Percentiles rank a stretch among this genome's conserved stretches.
These are phyloP conservation scores for Empis livida DNA, from an alignment of 2,888 invertebrate species.

Conservation along the genomic window DNA sequence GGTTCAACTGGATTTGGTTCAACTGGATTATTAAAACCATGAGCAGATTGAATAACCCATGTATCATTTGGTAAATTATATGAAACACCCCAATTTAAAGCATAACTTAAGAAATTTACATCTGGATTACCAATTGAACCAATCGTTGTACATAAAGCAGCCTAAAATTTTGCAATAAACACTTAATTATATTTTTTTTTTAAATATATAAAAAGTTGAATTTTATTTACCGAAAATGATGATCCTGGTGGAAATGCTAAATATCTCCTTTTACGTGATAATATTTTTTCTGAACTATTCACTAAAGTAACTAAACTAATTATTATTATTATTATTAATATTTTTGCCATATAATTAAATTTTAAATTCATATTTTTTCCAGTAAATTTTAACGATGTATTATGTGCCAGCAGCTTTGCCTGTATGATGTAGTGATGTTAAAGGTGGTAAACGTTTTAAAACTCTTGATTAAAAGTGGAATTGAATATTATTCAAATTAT, in stretches of 20 bases:
- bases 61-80: slow-evolving; percentile 47
- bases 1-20: slow-evolving; percentile 36
- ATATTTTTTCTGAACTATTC: slow-evolving; percentile 9
- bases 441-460: slow-evolving; percentile 6
- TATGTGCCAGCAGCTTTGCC: not conserved
- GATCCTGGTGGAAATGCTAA: slow-evolving; percentile 44
- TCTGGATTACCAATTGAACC: slow-evolving; percentile 45
- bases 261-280: slow-evolving; percentile 35
- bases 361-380: not conserved
- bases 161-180: slow-evolving; percentile 18
- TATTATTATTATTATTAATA: not conserved
- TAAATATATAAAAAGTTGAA: too few relatives aligned
- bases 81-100: slow-evolving; percentile 57
- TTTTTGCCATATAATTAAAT: not conserved
- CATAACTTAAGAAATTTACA: slow-evolving; percentile 46
- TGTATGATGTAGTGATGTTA: too few relatives aligned
- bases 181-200: not conserved
- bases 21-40: slow-evolving; percentile 20
- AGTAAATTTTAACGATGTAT: not conserved
- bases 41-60: slow-evolving; percentile 36
- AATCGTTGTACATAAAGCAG: slow-evolving; percentile 48
- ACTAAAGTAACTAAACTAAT: not conserved
- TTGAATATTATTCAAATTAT: slow-evolving; percentile 9
- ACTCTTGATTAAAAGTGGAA: slow-evolving; percentile 19
- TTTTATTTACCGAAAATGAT: slow-evolving; percentile 39